Evolutionary conservation across 2,113 vertebrate genomes (phyloP), one percentile per base, ranked within the genome.

Genomic region (Recurvirostra avosetta): DNA sequence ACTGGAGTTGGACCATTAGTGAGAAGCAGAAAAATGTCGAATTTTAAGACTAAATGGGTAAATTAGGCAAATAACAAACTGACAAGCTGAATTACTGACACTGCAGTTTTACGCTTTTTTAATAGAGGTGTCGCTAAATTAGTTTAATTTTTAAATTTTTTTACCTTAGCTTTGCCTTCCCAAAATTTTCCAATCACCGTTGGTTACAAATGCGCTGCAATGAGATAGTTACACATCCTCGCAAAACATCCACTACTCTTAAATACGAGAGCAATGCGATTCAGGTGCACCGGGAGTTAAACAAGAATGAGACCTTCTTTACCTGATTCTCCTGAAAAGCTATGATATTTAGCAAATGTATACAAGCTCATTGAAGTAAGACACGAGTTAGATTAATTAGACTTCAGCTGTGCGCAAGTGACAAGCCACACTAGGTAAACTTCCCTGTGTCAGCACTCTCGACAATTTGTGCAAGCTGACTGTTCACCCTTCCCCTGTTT

Each of bases 391-490:
- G 36, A 93, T 66, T 83, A 86, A 61, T 89, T 75, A 52, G 56
- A 41, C 36, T 63, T 85, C 32, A 70, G 18, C 75, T 79, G 49
- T 49, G 32, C 55, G 56, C n/a, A 52, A 61, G 80, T 19, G 59
- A 83, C 47, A 82, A 95, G 59, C 63, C 73, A 80, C 45, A 88
- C 74, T 2, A 95, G 65, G 67, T 76, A 83, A 94, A 93, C 38
- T 70, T 91, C 63, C 85, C 86, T 79, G 47, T 55, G 74, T 96
- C 80, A 96, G 82, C 75, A 88, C 56, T 94, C 77, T 47, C 40
- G 88, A 88, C 59, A 62, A 29, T 38, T 78, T 83, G 32, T 78
- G 32, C 27, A 90, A 79, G 19, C 49, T 38, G 84, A 77, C 65
- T 95, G 75, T 25, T 86, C 72, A 27, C 62, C 80, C 50, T 55